Evolutionary conservation across 2,797 vertebrate species (phyloP), one percentile per base, ranked within the genome.

Genomic region (Scomberomorus guttatus): DNA sequence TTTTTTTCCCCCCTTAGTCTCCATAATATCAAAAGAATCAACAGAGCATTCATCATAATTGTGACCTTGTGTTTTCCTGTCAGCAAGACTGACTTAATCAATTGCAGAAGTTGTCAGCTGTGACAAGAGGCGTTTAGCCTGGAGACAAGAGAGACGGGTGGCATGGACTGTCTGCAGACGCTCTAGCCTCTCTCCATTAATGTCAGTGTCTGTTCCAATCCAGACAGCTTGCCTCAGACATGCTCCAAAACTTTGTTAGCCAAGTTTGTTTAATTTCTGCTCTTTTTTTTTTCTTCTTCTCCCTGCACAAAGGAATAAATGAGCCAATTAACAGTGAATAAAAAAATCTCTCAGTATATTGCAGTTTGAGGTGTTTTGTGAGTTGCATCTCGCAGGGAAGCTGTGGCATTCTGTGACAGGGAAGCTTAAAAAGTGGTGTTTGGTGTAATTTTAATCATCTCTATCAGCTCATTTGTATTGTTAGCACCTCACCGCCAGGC

Each of bases 31-130:
- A 84, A 80, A 87, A 84, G 68, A 90, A 90, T 90, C 83, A 88
- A 87, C 72, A 66, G 80, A 76, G 81, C 80, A 90, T 90, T 92
- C 86, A 86, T 92, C 88, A 91, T 93, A 93, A 94, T 93, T 91
- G 86, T 93, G 91, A 94, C 90, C 87, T 87, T 84, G 83, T 79
- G 87, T 89, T 84, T 89, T 87, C 75, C 82, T 89, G 89, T 92
- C 92, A 84, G 65, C 66, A 76, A 86, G 84, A 91, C 86, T 88
- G 91, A 93, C 93, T 93, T 92, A 93, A 94, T 93, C 89, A 93
- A 92, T 93, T 83, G 87, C 80, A 76, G 85, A 77, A 84, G 88
- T 91, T 94, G 94, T 93, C 91, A 91, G 81, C 72, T 79, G 89
- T 93, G 92, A 92, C 90, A 90, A 80, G 89, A 92, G 88, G 85